These are phyloP conservation scores for Chironex yamaguchii DNA, from an alignment of 30 jellyfish, hydroid and myxozoan genomes.

Conservation along the genomic window DNA sequence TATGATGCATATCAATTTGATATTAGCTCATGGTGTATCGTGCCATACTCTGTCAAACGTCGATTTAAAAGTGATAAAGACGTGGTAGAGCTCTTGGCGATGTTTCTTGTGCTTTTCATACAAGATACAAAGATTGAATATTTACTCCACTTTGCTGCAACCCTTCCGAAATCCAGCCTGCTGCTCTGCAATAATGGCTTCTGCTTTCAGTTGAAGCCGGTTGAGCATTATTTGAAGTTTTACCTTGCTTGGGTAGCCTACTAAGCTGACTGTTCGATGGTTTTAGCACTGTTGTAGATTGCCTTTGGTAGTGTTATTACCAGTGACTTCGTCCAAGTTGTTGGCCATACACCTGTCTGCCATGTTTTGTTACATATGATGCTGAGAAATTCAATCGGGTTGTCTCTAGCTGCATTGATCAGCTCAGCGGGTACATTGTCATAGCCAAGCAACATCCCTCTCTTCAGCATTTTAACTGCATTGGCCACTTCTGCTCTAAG, in stretches of 20 bases:
- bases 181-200: background rate
- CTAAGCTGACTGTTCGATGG: background rate
- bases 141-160: background rate
- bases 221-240: background rate
- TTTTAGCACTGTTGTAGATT: background rate
- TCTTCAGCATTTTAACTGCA: background rate
- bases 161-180: constrained; percentile 14
- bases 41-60: constrained; percentile 20
- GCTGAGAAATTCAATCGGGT: background rate
- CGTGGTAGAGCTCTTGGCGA: constrained; percentile 19
- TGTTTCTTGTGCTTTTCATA: background rate
- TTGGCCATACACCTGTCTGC: background rate
- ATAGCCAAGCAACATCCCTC: background rate
- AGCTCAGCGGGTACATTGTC: background rate
- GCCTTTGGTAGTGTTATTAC: background rate
- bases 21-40: background rate
- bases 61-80: background rate
- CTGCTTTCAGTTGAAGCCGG: background rate
- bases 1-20: too few species aligned
- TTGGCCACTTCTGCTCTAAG: background rate
- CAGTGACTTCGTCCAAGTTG: background rate
- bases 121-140: background rate
- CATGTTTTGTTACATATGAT: background rate
- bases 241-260: background rate
- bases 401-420: background rate